Conservation (phyloP, 2,888 invertebrate genomes). For the Unio pictorum region DNA sequence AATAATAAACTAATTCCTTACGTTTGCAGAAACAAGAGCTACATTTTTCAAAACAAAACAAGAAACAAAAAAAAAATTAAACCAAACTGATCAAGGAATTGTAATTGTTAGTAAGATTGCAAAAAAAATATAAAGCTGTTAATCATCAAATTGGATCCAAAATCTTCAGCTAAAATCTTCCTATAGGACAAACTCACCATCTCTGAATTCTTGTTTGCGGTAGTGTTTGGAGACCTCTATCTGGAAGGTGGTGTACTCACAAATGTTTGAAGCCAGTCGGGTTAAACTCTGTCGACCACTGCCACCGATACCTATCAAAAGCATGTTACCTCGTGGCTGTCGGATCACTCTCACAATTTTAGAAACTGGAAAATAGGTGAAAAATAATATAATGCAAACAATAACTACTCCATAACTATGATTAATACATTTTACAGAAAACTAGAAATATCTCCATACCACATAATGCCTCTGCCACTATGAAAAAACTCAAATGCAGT, state of each 20-base stretch:
- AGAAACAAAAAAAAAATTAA: no score
- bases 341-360: conserved; percentile 87
- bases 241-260: conserved; percentile 84
- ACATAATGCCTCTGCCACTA: neutral
- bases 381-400: neutral
- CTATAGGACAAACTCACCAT: conserved; percentile 56
- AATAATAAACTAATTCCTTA: no score
- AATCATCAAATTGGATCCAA: no score
- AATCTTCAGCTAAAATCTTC: no score
- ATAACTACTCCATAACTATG: neutral
- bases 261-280: conserved; percentile 84
- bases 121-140: no score
- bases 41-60: no score
- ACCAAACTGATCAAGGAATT: no score
- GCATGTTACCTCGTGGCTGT: conserved; percentile 85
- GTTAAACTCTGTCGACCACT: conserved; percentile 88
- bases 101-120: no score
- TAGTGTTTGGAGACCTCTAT: conserved; percentile 87
- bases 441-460: neutral
- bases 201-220: conserved; percentile 79
- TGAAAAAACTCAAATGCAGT: neutral
- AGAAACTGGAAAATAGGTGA: conserved; percentile 74
- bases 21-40: no score
- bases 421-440: neutral
- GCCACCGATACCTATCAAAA: conserved; percentile 89